Conservation (phyloP, 2,797 vertebrate species). For the Apodemus agrarius region DNA sequence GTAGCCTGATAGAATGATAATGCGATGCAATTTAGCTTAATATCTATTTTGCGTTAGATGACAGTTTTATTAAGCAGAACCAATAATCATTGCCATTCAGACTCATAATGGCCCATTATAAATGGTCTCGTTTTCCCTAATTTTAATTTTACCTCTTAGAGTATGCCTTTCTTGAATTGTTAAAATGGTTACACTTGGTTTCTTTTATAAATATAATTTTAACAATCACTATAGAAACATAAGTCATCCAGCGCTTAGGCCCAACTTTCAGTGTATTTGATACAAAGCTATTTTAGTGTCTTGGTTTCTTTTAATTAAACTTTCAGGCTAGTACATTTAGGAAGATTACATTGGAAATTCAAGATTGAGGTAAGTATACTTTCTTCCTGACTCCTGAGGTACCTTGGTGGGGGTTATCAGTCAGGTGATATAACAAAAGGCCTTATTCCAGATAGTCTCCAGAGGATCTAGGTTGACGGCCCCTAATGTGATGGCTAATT, state of each 20-base stretch:
- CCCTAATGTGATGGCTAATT: background rate
- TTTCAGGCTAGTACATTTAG: conserved; percentile 72
- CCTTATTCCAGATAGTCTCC: background rate
- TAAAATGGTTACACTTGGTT: conserved; percentile 82
- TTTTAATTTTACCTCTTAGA: conserved; percentile 87
- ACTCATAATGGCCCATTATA: conserved; percentile 86
- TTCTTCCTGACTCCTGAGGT: background rate
- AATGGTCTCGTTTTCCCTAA: conserved; percentile 86
- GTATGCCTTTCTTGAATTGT: conserved; percentile 79
- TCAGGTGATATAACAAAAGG: background rate
- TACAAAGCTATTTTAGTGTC: conserved; percentile 69
- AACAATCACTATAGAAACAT: conserved; percentile 75
- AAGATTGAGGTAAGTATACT: conserved; percentile 53
- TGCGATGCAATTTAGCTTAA: conserved; percentile 84
- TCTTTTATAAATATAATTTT: conserved; percentile 82
- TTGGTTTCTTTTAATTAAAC: conserved; percentile 75
- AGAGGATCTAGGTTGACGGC: background rate
- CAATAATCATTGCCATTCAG: conserved; percentile 86
- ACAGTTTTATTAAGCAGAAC: conserved; percentile 88
- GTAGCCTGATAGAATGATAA: conserved; percentile 82
- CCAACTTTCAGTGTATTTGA: conserved; percentile 61
- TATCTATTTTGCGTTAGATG: conserved; percentile 86
- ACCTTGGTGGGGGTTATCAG: background rate
- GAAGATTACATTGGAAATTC: conserved; percentile 71
- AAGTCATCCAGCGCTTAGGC: conserved; percentile 75